Conservation (phyloP, 2,797 vertebrate species). For the Bradypodion pumilum region DNA sequence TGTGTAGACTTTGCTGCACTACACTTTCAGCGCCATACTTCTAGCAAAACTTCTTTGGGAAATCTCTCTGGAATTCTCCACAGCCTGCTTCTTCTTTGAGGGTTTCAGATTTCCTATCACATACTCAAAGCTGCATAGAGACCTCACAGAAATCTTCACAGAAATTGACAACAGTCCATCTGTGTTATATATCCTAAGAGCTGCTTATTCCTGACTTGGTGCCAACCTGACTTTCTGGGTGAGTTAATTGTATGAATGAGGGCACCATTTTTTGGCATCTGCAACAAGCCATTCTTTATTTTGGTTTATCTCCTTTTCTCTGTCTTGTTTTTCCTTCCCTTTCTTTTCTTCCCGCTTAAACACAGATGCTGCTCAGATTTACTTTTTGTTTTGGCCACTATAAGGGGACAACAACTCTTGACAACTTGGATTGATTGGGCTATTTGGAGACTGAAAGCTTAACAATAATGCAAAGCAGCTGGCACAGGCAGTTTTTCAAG, state of each 20-base stretch:
- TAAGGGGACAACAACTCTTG: conserved; percentile 55
- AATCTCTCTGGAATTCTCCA: not conserved
- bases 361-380: conserved; percentile 45
- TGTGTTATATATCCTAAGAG: conserved; percentile 19
- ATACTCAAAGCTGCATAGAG: conserved; percentile 2
- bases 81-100: conserved; percentile 9
- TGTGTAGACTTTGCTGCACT: not conserved
- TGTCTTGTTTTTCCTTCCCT: not conserved
- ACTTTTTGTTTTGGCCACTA: conserved; percentile 50
- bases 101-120: conserved; percentile 20
- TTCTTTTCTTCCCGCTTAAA: not conserved
- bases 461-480: conserved; percentile 62
- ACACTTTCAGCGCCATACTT: not conserved
- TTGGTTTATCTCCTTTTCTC: not conserved
- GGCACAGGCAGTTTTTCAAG: conserved; percentile 55
- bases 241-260: conserved; percentile 37
- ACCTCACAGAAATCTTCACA: conserved; percentile 8
- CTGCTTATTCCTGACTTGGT: conserved; percentile 6
- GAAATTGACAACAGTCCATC: conserved; percentile 33
- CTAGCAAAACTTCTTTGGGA: not conserved
- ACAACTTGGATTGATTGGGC: conserved; percentile 61
- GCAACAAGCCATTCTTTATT: conserved; percentile 1
- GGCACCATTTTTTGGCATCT: not conserved
- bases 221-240: conserved; percentile 14
- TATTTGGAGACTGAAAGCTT: conserved; percentile 56